Evolutionary conservation across 2,113 vertebrate species (phyloP).

Genomic region (Caracal caracal): DNA sequence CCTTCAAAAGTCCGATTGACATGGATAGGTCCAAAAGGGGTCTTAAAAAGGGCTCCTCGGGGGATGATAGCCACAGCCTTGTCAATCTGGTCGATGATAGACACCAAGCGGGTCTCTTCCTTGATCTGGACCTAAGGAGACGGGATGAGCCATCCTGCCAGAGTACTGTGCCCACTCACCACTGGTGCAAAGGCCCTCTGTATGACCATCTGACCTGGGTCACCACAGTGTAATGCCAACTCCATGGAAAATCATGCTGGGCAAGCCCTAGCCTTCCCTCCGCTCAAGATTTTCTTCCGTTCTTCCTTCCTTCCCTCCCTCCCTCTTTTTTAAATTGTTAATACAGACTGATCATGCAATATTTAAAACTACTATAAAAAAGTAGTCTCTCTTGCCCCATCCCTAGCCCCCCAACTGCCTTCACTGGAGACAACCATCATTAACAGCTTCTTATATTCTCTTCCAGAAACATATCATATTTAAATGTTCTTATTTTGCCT

Average conservation of each 20-base stretch:
- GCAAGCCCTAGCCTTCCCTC: neutral
- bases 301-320: neutral
- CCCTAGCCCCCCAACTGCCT: neutral
- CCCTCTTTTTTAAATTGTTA: neutral
- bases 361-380: conserved; percentile 20
- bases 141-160: neutral
- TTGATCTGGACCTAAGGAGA: conserved; percentile 86
- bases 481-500: conserved; percentile 31
- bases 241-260: neutral
- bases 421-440: neutral
- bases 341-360: neutral
- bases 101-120: conserved; percentile 92
- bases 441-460: neutral
- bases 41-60: conserved; percentile 92
- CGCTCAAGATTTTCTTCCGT: neutral
- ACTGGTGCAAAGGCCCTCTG: neutral
- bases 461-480: neutral
- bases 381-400: neutral
- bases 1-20: conserved; percentile 94
- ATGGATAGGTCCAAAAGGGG: conserved; percentile 86
- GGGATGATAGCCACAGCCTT: conserved; percentile 91
- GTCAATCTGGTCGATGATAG: conserved; percentile 90
- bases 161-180: neutral
- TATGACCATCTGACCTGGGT: neutral
- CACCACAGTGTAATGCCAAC: neutral